These are phyloP conservation scores for Eupithecia abbreviata DNA, from an alignment of 2,888 invertebrate genomes.

Conservation along the genomic window DNA sequence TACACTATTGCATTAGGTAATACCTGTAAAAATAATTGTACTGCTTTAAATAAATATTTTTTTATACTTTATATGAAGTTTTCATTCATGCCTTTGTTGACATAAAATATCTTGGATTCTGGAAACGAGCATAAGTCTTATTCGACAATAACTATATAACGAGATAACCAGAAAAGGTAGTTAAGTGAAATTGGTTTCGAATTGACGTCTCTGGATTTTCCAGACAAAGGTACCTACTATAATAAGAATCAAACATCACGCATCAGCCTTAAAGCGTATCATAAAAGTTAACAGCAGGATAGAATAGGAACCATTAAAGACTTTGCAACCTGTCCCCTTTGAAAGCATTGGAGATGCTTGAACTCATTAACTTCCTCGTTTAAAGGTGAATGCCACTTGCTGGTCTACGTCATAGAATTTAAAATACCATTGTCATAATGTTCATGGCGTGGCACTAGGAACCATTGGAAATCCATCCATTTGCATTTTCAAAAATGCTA, in stretches of 20 bases:
- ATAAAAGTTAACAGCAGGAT: conserved; percentile 31
- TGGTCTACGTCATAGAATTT: conserved; percentile 3
- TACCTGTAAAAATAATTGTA: no score
- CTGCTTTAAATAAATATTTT: no score
- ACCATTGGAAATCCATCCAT: background rate
- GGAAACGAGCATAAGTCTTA: background rate
- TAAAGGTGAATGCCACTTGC: conserved; percentile 22
- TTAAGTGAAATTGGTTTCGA: background rate
- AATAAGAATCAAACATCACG: conserved; percentile 22
- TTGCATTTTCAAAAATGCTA: background rate
- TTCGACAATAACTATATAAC: no score
- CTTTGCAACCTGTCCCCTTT: conserved; percentile 21
- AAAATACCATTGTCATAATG: background rate
- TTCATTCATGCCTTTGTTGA: no score
- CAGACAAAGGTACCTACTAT: conserved; percentile 2
- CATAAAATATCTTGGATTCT: no score
- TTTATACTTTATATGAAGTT: no score
- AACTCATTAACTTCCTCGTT: conserved; percentile 31
- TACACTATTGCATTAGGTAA: no score
- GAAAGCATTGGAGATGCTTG: conserved; percentile 23
- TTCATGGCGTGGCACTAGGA: background rate
- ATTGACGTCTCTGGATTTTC: background rate
- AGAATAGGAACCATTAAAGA: conserved; percentile 21
- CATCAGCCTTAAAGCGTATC: conserved; percentile 19
- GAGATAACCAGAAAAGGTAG: background rate